A percentile compares a stretch with the other conserved stretches of the same genome.
Evolutionary conservation across 2,113 vertebrate species (phyloP).

Genomic region (Gallinago undulata): DNA sequence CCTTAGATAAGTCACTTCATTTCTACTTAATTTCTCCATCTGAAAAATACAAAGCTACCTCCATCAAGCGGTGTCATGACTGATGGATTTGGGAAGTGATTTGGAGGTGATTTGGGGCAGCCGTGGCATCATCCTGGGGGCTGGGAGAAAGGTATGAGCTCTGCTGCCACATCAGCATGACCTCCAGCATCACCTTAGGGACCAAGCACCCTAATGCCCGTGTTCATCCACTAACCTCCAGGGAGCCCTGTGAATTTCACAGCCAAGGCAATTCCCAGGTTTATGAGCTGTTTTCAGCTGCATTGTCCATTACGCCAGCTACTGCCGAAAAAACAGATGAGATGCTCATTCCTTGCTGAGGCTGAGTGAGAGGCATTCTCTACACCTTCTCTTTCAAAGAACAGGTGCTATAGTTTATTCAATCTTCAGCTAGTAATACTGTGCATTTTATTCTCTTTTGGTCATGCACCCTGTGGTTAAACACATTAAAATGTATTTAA

Average conservation of each 20-base stretch:
- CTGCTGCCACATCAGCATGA: background rate
- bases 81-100: background rate
- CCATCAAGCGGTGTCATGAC: background rate
- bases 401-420: background rate
- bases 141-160: background rate
- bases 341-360: background rate
- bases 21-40: background rate
- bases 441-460: background rate
- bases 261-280: background rate
- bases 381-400: background rate
- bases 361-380: background rate
- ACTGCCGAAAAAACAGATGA: background rate
- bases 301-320: background rate
- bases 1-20: background rate
- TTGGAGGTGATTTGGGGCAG: background rate
- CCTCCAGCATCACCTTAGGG: background rate
- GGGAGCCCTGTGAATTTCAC: background rate
- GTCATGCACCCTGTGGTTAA: background rate
- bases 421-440: background rate
- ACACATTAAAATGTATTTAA: background rate
- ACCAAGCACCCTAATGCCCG: rapidly evolving
- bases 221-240: background rate
- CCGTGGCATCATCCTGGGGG: rapidly evolving
- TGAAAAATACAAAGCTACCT: background rate
- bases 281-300: background rate